Conservation (phyloP, 2,113 vertebrate genomes). For the Carassius gibelio region DNA sequence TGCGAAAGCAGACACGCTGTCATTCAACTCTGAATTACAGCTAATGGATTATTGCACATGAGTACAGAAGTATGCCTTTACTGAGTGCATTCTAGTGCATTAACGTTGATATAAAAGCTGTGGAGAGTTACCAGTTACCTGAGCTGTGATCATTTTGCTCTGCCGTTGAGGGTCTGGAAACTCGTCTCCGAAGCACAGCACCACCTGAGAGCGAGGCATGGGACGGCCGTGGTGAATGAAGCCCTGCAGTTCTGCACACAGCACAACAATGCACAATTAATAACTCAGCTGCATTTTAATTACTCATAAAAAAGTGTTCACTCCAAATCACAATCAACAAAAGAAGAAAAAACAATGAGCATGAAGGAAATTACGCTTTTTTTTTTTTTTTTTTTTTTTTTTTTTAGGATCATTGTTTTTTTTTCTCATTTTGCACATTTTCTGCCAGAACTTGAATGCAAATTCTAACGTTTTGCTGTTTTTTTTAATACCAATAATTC, state of each 20-base stretch:
- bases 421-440: neutral
- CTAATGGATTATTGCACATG: neutral
- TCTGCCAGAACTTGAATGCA: neutral
- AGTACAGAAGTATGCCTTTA: neutral
- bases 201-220: constrained; percentile 86
- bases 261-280: neutral
- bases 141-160: constrained; percentile 93
- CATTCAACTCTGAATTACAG: neutral
- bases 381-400: too few relatives aligned
- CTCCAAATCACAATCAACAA: neutral
- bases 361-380: too few relatives aligned
- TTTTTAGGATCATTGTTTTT: too few relatives aligned
- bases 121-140: constrained; percentile 77
- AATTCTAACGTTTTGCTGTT: neutral
- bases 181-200: constrained; percentile 94
- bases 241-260: constrained; percentile 84
- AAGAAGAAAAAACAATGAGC: too few relatives aligned
- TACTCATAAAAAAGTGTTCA: neutral
- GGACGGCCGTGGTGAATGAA: constrained; percentile 87
- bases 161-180: constrained; percentile 90
- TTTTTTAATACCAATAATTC: too few relatives aligned
- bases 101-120: neutral
- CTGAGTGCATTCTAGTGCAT: neutral
- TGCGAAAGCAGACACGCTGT: constrained; percentile 59
- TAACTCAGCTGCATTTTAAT: neutral